Evolutionary conservation across 2,888 invertebrate species (phyloP).

Genomic region (Hypselothyrea guttata): DNA sequence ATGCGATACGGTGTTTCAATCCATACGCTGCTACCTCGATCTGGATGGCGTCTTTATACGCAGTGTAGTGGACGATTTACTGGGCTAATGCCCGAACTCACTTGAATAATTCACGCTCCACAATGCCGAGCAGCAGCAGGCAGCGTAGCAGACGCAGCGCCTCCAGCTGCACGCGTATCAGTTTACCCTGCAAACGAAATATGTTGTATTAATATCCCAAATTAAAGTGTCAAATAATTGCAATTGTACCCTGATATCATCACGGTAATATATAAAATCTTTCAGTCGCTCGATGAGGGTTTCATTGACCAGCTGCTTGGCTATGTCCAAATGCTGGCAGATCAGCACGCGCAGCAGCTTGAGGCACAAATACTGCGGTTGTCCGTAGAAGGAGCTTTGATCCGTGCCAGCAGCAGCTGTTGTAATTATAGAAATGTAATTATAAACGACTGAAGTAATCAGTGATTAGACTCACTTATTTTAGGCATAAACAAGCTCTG

Average conservation of each 20-base stretch:
- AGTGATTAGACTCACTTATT: constrained; percentile 62
- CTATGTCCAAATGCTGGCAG: constrained; percentile 83
- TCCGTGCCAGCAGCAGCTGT: constrained; percentile 39
- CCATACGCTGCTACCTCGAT: constrained; percentile 76
- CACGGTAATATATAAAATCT: constrained; percentile 75
- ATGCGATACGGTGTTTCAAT: constrained; percentile 79
- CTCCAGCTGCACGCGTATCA: constrained; percentile 85
- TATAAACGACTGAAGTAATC: constrained; percentile 32
- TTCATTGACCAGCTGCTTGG: constrained; percentile 66
- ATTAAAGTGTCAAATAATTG: background rate
- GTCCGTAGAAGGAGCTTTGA: constrained; percentile 83
- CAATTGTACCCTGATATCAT: constrained; percentile 76
- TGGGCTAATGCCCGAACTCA: constrained; percentile 60
- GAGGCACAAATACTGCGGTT: constrained; percentile 87
- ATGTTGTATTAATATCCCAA: constrained; percentile 5
- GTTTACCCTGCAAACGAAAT: constrained; percentile 63
- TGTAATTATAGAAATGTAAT: background rate
- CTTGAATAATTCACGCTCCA: constrained; percentile 76
- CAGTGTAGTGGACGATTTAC: constrained; percentile 21
- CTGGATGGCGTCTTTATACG: constrained; percentile 64
- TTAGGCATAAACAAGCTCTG: constrained; percentile 84
- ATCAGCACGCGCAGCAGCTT: constrained; percentile 89
- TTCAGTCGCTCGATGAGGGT: constrained; percentile 68
- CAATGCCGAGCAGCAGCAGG: constrained; percentile 69
- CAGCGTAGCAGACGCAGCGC: constrained; percentile 80